These are phyloP conservation scores for Steinernema khuongi DNA, from an alignment of 1,140 invertebrate species.

Conservation along the genomic window DNA sequence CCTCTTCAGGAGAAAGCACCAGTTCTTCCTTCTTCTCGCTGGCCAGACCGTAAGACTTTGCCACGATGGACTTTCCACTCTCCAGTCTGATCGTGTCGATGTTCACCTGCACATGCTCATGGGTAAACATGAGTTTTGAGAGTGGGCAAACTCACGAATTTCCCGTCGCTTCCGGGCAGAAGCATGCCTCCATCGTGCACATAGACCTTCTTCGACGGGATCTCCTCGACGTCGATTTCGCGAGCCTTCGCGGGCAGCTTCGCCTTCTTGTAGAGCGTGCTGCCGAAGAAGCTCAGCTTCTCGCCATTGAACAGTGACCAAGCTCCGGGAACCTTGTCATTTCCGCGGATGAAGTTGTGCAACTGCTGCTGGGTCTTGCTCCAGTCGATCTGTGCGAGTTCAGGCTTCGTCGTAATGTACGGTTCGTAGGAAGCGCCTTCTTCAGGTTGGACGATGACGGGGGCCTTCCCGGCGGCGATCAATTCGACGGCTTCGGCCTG, in stretches of 20 bases:
- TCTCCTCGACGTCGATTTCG: slow-evolving; percentile 59
- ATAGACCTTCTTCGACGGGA: slow-evolving; percentile 62
- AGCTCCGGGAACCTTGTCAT: slow-evolving; percentile 86
- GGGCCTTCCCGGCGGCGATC: slow-evolving; percentile 76
- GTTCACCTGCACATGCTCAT: slow-evolving; percentile 63
- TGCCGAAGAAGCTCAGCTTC: slow-evolving; percentile 71
- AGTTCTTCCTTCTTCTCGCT: slow-evolving; percentile 64
- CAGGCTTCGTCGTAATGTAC: slow-evolving; percentile 56
- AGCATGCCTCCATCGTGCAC: slow-evolving; percentile 74
- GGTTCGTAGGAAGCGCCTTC: slow-evolving; percentile 87
- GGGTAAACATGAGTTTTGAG: background rate
- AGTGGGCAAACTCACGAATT: slow-evolving; percentile 64
- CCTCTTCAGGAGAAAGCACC: slow-evolving; percentile 74
- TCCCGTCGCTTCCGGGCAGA: slow-evolving; percentile 72
- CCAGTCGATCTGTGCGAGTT: slow-evolving; percentile 69
- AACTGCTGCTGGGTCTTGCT: slow-evolving; percentile 65
- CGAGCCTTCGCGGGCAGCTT: slow-evolving; percentile 65
- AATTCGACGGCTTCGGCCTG: slow-evolving; percentile 78
- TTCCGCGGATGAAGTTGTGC: slow-evolving; percentile 86
- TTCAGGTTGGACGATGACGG: slow-evolving; percentile 71
- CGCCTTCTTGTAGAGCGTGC: slow-evolving; percentile 68
- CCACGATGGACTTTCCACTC: slow-evolving; percentile 76
- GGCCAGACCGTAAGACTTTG: slow-evolving; percentile 71
- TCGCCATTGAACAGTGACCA: slow-evolving; percentile 69
- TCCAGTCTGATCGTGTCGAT: slow-evolving; percentile 67